A percentile compares a stretch with the other conserved stretches of the same genome.
Conservation (phyloP, 2,888 invertebrate genomes). For the Sepioteuthis lessoniana region DNA sequence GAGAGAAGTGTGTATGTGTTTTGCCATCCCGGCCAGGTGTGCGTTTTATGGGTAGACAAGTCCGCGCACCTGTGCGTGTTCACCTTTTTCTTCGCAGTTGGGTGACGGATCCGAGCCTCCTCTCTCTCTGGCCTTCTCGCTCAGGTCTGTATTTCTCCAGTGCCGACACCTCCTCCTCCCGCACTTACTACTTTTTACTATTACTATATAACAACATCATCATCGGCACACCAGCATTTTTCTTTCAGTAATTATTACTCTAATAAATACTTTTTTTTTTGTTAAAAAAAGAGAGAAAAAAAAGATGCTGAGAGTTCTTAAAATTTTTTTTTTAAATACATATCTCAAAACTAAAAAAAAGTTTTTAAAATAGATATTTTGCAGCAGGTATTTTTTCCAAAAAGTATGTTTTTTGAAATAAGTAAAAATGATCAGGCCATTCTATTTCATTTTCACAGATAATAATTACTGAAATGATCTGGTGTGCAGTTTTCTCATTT, state of each 20-base stretch:
- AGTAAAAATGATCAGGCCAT: not conserved
- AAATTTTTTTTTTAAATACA: not conserved
- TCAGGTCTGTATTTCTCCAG: conserved; percentile 8
- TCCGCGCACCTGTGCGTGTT: conserved; percentile 24
- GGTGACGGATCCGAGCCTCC: not conserved
- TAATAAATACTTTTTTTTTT: too few relatives aligned
- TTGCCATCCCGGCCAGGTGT: conserved; percentile 38
- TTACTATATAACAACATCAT: not conserved
- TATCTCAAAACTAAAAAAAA: not conserved
- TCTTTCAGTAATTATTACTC: conserved; percentile 11
- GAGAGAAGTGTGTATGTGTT: conserved; percentile 44
- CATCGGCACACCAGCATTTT: conserved; percentile 4
- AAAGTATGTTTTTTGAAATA: not conserved
- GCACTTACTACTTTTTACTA: conserved; percentile 35
- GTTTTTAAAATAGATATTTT: too few relatives aligned
- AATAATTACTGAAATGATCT: not conserved
- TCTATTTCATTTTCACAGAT: not conserved
- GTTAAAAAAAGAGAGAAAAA: not conserved
- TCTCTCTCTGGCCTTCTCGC: conserved; percentile 37
- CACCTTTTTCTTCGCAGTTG: conserved; percentile 17
- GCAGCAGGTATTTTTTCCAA: not conserved
- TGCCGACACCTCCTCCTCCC: conserved; percentile 24
- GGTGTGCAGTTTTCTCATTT: not conserved
- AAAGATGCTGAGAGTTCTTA: not conserved
- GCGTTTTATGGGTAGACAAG: conserved; percentile 7